Conservation (phyloP, 92 coral and sea anemone species). For the Meandrina meandrites region DNA sequence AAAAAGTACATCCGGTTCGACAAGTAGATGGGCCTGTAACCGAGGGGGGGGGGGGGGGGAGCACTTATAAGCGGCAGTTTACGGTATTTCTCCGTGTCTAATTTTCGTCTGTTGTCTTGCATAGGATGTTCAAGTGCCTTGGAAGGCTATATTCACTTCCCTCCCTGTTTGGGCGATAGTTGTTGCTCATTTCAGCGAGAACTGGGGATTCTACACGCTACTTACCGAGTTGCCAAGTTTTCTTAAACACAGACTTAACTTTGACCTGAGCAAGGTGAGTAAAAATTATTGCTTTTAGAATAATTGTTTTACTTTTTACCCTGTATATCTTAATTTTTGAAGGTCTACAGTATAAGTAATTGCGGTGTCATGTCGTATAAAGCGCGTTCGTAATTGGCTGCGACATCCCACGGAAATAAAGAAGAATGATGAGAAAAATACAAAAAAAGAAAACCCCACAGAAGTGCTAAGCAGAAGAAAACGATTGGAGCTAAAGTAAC, state of each 20-base stretch:
- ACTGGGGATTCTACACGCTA: conserved; percentile 97
- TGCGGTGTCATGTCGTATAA: too few species aligned
- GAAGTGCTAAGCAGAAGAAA: not conserved
- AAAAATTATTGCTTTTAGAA: not conserved
- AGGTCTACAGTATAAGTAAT: too few species aligned
- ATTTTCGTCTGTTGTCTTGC: not conserved
- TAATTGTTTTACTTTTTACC: too few species aligned
- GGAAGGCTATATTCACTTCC: conserved; percentile 88
- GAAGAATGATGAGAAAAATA: too few species aligned
- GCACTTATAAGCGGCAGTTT: too few species aligned
- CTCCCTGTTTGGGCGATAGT: conserved; percentile 91
- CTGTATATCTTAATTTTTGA: too few species aligned
- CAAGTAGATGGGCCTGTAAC: too few species aligned
- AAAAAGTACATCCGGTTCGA: too few species aligned
- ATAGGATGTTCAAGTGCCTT: conserved; percentile 68
- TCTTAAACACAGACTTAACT: conserved; percentile 79
- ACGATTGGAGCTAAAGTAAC: not conserved
- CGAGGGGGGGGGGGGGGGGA: too few species aligned
- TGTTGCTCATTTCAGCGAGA: conserved; percentile 94
- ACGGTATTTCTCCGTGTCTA: not conserved
- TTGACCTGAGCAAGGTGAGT: conserved; percentile 79
- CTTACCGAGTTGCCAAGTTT: conserved; percentile 91
- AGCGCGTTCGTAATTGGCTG: too few species aligned
- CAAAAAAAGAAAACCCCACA: too few species aligned
- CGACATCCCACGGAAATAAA: too few species aligned